Evolutionary conservation across 2,113 vertebrate species (phyloP).

Genomic region (Clarias macrocephalus): DNA sequence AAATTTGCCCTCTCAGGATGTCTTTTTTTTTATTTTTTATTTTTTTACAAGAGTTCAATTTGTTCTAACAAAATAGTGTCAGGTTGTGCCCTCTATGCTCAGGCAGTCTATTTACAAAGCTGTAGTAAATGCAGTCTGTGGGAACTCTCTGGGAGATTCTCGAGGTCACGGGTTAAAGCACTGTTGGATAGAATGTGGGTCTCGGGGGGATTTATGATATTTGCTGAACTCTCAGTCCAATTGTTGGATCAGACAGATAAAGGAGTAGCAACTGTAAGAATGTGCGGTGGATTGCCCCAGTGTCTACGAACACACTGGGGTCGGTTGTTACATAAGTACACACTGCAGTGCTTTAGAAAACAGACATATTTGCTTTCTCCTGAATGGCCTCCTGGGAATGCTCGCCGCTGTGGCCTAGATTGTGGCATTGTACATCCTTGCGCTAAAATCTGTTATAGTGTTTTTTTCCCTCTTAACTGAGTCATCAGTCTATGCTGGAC

Average conservation of each 20-base stretch:
- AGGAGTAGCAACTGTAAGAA: slow-evolving; percentile 8
- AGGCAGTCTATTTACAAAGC: slow-evolving; percentile 2
- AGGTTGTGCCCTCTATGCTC: slow-evolving; percentile 1
- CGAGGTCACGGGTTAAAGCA: slow-evolving; percentile 4
- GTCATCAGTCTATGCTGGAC: slow-evolving; percentile 62
- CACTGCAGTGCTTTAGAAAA: slow-evolving; percentile 16
- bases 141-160: slow-evolving; percentile 39
- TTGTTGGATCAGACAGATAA: slow-evolving; percentile 21
- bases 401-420: slow-evolving; percentile 28
- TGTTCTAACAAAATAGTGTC: slow-evolving; percentile 22
- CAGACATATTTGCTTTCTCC: slow-evolving; percentile 37
- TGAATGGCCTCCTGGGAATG: slow-evolving; percentile 47
- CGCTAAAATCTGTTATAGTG: slow-evolving; percentile 51
- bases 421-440: slow-evolving; percentile 51
- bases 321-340: slow-evolving; percentile 19
- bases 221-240: slow-evolving; percentile 32
- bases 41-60: slow-evolving; percentile 13
- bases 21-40: slow-evolving; percentile 7
- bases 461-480: slow-evolving; percentile 59
- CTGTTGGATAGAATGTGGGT: slow-evolving; percentile 21
- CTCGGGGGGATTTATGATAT: slow-evolving; percentile 25
- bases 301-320: background rate
- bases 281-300: background rate
- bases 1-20: slow-evolving; percentile 15
- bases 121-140: slow-evolving; percentile 39